Base-by-base conservation (phyloP, 2,888 invertebrate species). In the Ariolimax columbianus region DNA sequence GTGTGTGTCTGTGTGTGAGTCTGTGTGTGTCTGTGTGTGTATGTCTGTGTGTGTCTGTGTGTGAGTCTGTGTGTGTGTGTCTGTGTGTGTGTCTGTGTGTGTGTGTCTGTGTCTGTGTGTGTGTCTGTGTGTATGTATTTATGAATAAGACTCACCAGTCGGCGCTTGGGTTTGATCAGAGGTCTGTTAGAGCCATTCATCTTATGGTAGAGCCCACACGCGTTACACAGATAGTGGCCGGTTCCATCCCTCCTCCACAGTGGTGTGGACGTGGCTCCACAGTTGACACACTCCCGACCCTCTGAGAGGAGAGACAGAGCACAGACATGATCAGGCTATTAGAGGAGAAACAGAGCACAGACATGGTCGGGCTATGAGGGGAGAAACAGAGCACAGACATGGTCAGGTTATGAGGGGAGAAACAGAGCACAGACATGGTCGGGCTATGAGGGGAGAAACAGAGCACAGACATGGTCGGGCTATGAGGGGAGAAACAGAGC, bases 131-230 rank as follows among this genome's bases (percentile, higher is more conserved):
- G 77, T 43, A 51, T 30, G 33, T 47, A 3, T 30, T 2, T 6
- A 23, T 51, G 66, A 1, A 30, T 30, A 9, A 9, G 23, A 97
- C 97, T 97, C 96, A 98, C 99, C 96, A 99, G 96, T 96, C 99
- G 96, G 95, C 99, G 97, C 94, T 98, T 98, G 90, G 99, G 99
- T 95, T 99, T 99, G 94, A 99, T 98, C 93, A 99, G 96, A 88
- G 99, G 99, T 92, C 99, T 96, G 95, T 98, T 98, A 96, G 97
- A 97, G 93, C 99, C 98, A 95, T 99, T 99, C 98, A 99, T 99
- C 96, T 99, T 99, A 95, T 98, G 98, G 96, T 99, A 99, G 87
- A 99, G 96, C 87, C 99, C 99, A 95, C 99, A 99, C 85, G 99
- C 99, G 95, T 99, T 99, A 96, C 99, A 99, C 93, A 98, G 95